These are phyloP conservation scores for Brachionus calyciflorus DNA, from an alignment of 1,140 invertebrate species.

Conservation along the genomic window DNA sequence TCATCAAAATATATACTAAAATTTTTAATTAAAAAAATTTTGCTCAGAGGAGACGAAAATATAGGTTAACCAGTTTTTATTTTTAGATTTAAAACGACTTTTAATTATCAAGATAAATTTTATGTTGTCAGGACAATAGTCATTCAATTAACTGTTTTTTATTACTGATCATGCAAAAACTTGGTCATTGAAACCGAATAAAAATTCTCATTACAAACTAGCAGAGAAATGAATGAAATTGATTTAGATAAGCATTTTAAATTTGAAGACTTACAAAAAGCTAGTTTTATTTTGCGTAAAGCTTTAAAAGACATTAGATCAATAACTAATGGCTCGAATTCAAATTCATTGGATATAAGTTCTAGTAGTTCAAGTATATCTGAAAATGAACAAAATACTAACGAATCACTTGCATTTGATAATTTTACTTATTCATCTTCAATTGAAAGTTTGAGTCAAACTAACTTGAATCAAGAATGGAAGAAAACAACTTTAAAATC, in stretches of 20 bases:
- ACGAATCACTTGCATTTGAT: background rate
- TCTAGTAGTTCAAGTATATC: background rate
- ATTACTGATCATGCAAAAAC: background rate
- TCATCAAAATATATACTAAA: too few relatives aligned
- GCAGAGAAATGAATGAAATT: conserved; percentile 33
- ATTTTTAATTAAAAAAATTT: too few relatives aligned
- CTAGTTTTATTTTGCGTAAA: conserved; percentile 19
- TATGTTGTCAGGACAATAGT: conserved; percentile 39
- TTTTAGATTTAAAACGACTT: conserved; percentile 1
- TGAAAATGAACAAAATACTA: background rate
- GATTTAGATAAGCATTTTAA: background rate
- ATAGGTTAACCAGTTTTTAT: background rate
- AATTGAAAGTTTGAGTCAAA: background rate
- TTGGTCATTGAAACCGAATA: background rate
- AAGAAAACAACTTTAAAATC: conserved; percentile 30
- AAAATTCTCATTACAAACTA: background rate
- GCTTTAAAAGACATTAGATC: conserved; percentile 7
- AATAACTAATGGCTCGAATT: background rate
- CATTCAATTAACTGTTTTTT: too few relatives aligned
- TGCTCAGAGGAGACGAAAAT: conserved; percentile 16
- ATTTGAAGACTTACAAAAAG: conserved; percentile 29
- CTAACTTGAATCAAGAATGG: background rate
- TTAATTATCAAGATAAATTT: conserved; percentile 9
- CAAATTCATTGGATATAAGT: background rate
- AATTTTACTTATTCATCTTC: conserved; percentile 39